Conservation (phyloP, 2,113 vertebrate species). For the Boulengeromyrus knoepffleri region DNA sequence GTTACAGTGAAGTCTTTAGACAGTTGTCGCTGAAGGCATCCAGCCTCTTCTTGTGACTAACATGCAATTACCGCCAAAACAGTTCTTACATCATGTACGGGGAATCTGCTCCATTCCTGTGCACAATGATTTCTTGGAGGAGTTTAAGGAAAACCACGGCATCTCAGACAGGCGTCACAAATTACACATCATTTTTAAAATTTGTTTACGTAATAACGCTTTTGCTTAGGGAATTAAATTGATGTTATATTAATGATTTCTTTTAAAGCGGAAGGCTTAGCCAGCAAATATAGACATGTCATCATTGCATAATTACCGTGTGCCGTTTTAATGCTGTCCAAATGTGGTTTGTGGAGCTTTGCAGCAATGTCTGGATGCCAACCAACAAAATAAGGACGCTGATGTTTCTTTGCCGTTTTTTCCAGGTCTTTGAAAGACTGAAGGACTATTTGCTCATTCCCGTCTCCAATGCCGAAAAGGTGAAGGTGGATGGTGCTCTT, state of each 20-base stretch:
- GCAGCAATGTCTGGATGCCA: not conserved
- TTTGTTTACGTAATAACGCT: not conserved
- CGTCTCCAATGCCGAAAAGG: conserved; percentile 68
- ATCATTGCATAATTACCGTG: not conserved
- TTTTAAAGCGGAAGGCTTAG: not conserved
- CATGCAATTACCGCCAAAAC: conserved; percentile 20
- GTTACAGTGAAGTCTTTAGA: conserved; percentile 27
- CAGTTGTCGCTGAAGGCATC: conserved; percentile 12
- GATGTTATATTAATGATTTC: not conserved
- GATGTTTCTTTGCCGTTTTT: conserved; percentile 11
- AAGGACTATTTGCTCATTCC: conserved; percentile 95
- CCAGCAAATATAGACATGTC: not conserved
- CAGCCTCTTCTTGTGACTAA: conserved; percentile 6
- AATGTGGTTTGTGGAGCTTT: not conserved
- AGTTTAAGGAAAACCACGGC: conserved; percentile 56
- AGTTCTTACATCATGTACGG: conserved; percentile 41
- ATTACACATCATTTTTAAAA: conserved; percentile 44
- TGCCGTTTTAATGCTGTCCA: not conserved
- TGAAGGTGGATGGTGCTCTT: conserved; percentile 81
- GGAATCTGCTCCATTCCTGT: conserved; percentile 29
- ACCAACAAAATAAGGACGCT: not conserved
- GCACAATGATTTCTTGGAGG: conserved; percentile 50
- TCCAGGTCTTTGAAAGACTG: conserved; percentile 88
- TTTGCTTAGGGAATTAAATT: not conserved
- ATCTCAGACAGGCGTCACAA: conserved; percentile 51